Evolutionary conservation across 1,140 invertebrate species (phyloP), one percentile per base, ranked within the genome.

Genomic region (Achroia grisella): DNA sequence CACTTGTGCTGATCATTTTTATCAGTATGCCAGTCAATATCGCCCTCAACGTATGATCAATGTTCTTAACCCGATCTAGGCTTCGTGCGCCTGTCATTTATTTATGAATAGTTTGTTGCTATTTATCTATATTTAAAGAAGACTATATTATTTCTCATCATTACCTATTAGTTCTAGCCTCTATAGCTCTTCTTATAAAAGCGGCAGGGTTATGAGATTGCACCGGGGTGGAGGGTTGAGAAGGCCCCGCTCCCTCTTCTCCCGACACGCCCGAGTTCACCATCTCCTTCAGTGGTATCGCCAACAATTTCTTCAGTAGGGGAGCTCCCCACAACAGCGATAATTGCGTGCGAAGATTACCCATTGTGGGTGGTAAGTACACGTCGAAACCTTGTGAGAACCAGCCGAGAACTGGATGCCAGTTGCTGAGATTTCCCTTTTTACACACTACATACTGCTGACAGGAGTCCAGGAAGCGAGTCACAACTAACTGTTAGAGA

Each of bases 331-430:
- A 99, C 10, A 98, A 81, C 47, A 93, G 87, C 42, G 94, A 92
- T 10, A 98, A 81, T 73, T 98, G 97, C 17, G 86, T 87, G 56
- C 96, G 93, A 0, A 97, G 91, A 59, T 91, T 89, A 0, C 90
- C 88, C 75, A 97, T 93, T 32, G 94, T 90, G 44, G 94, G 94
- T 62, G 96, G 93, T 27, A 97, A 88, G n/a, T 91, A 92, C 5
- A 87, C 85, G 73, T 98, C 95, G 34, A 95, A 91, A 8, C 91
- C 90, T 59, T 97, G 95, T 8, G 94, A 93, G 85, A 97, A 97
- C 96, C 97, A 99, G n/a, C 97, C 97, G 5, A 99, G 87, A 17
- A 99, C 91, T 10, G 97, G 97, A 88, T 99, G 97, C 97, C 97
- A 99, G 75, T 98, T 95, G 30, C 95, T 97, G 23, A 97, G 88